Base-by-base conservation (phyloP, 1,140 invertebrate genomes). In the Radopholus similis region DNA sequence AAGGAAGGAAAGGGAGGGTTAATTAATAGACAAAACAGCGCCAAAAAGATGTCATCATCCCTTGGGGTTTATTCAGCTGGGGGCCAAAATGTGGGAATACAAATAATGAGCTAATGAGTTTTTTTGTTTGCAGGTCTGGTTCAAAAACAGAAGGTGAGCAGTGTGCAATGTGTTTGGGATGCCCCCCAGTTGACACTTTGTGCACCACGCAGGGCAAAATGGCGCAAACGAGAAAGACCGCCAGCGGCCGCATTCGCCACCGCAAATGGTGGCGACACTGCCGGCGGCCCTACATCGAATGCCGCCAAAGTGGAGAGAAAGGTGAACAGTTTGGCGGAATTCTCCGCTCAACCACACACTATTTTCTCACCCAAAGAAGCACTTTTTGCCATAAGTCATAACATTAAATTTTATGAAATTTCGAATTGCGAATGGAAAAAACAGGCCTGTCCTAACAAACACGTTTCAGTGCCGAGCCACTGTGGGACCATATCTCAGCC, bases 151-250 rank as follows among this genome's bases (percentile, higher is more conserved):
- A 21, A 51, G 47, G 47, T 51, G 6, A 18, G 18, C 30, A 26
- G 5, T 51, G 30, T 9, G 6, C 6, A 15, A 21, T 47, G 2
- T 4, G 30, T 2, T 23, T 9, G 15, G 2, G 5, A 51, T 23
- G 4, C n/a, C n/a, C n/a, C n/a, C n/a, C n/a, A n/a, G n/a, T n/a
- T n/a, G 4, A 51, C 6, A 51, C 23, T 51, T 51, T 21, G 18
- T 21, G n/a, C n/a, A n/a, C 15, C 18, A 28, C 21, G 26, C 42
- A 62, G 58, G 30, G 58, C 58, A 62, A 62, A 62, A 47, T 62
- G 58, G 58, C 58, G 58, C 34, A 62, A 62, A 62, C 38, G 58
- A 15, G 58, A 62, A 47, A 62, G 47, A 40, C 58, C 58, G 15
- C 9, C 37, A 26, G 5, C 47, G 18, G 18, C 18, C 21, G 47